Conservation (phyloP, 2,113 vertebrate genomes). For the Bos indicus region DNA sequence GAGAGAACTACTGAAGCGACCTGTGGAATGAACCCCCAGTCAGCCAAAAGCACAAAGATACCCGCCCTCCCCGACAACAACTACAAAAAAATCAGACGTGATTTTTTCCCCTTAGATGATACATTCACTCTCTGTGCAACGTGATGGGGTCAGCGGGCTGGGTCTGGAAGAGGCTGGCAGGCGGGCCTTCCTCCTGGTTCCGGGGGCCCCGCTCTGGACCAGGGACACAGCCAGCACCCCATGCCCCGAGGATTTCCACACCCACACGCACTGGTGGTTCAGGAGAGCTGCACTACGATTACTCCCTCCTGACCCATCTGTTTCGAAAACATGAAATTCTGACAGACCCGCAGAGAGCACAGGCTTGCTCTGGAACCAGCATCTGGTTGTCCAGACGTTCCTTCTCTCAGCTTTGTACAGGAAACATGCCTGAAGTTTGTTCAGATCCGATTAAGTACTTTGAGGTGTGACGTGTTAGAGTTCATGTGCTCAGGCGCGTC, state of each 20-base stretch:
- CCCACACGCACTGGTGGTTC: neutral
- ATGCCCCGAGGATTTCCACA: neutral
- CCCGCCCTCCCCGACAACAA: accelerated
- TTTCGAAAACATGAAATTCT: neutral
- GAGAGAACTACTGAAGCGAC: neutral
- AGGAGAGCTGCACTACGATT: neutral
- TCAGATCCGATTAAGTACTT: accelerated
- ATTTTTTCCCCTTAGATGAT: neutral
- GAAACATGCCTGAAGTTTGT: neutral
- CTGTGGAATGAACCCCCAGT: neutral
- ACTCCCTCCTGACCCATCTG: neutral
- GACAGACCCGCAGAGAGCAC: neutral
- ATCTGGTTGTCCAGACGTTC: accelerated
- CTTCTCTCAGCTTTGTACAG: neutral
- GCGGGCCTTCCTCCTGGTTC: neutral
- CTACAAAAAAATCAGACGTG: neutral
- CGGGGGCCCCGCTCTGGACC: neutral
- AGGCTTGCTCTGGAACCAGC: neutral
- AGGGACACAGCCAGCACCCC: accelerated
- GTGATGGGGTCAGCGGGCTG: neutral
- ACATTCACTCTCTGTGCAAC: accelerated
- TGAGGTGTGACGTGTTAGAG: neutral
- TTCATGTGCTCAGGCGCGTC: neutral
- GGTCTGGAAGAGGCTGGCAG: neutral
- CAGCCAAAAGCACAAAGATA: neutral